Conservation (phyloP, 2,888 invertebrate species). For the Pyralis farinalis region DNA sequence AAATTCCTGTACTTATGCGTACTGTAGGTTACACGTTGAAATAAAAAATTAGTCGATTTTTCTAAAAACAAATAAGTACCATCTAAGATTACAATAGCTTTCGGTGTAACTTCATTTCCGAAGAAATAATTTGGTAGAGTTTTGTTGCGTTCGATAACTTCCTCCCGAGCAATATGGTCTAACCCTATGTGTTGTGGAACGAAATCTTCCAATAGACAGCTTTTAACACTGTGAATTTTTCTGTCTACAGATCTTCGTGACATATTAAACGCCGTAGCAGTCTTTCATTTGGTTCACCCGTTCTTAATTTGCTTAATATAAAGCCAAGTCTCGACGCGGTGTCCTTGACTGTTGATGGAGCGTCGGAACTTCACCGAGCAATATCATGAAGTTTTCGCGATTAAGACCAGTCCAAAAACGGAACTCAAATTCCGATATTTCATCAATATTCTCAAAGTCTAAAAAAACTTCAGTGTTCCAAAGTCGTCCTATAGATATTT, state of each 20-base stretch:
- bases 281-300: constrained; percentile 4
- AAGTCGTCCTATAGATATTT: not conserved
- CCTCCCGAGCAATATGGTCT: not conserved
- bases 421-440: constrained; percentile 3
- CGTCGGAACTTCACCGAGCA: constrained; percentile 2
- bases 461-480: constrained; percentile 3
- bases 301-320: constrained; percentile 6
- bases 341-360: constrained; percentile 6
- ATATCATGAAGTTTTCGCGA: constrained; percentile 1
- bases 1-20: too few relatives aligned
- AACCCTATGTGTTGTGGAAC: too few relatives aligned
- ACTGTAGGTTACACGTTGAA: constrained; percentile 1
- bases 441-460: too few relatives aligned
- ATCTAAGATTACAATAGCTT: not conserved
- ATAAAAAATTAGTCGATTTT: not conserved
- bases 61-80: not conserved
- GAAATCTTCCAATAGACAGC: not conserved
- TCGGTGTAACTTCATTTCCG: not conserved
- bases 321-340: constrained; percentile 3
- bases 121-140: not conserved
- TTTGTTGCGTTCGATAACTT: not conserved
- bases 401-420: constrained; percentile 9
- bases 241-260: constrained; percentile 1
- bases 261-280: not conserved
- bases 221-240: not conserved